A percentile compares a stretch with the other conserved stretches of the same genome.
These are phyloP conservation scores for Alaudala cheleensis DNA, from an alignment of 2,113 vertebrate species.

Conservation along the genomic window DNA sequence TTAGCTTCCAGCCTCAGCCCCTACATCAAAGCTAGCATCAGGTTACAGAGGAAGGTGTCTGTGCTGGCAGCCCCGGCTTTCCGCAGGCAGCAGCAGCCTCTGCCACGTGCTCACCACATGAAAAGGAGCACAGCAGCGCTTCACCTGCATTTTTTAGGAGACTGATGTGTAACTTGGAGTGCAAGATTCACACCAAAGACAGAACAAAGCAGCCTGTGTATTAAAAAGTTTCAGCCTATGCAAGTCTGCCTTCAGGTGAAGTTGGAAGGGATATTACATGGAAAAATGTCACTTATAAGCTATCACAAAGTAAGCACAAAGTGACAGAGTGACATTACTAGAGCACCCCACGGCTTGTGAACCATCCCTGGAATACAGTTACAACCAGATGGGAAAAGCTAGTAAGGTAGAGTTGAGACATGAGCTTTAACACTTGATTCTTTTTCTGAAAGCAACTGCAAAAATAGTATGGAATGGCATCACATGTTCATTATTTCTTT, in stretches of 20 bases:
- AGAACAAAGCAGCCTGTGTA: not conserved
- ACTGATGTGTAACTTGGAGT: not conserved
- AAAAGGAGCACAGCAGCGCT: fast-evolving
- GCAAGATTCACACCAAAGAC: not conserved
- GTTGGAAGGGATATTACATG: not conserved
- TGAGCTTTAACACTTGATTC: not conserved
- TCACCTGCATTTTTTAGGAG: not conserved
- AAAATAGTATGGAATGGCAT: not conserved
- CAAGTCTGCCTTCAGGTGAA: not conserved
- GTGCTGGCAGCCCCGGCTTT: not conserved
- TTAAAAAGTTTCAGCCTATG: not conserved
- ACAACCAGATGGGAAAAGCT: not conserved
- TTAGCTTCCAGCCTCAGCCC: not conserved
- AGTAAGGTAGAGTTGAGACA: not conserved
- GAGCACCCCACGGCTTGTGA: not conserved
- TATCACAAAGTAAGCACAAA: not conserved
- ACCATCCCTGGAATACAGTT: not conserved
- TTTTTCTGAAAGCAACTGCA: not conserved
- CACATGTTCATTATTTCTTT: not conserved
- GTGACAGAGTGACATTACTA: not conserved
- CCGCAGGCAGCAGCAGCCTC: fast-evolving
- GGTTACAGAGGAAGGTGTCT: not conserved
- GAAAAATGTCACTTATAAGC: not conserved
- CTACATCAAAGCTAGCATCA: not conserved
- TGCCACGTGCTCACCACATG: fast-evolving